Evolutionary conservation across 1,140 invertebrate species (phyloP).

Genomic region (Philotrypesis tridentata): DNA sequence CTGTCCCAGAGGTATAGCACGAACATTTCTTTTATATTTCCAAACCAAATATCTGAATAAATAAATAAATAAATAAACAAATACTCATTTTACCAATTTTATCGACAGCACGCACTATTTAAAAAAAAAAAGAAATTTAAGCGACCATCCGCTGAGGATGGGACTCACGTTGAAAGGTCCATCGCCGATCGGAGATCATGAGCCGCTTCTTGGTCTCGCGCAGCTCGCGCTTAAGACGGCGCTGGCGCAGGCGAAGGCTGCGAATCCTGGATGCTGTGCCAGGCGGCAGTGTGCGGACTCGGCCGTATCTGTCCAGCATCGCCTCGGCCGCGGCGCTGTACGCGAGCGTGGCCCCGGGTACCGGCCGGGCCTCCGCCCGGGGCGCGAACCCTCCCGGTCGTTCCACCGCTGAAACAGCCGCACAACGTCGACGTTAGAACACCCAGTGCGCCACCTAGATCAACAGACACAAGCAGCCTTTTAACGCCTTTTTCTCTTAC

Average conservation of each 20-base stretch:
- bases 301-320: constrained; percentile 72
- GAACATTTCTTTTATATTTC: too few relatives aligned
- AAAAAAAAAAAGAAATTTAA: too few relatives aligned
- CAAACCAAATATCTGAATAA: too few relatives aligned
- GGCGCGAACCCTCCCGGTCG: constrained; percentile 66
- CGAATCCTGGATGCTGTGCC: constrained; percentile 73
- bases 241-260: constrained; percentile 74
- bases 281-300: constrained; percentile 69
- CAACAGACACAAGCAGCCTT: background rate
- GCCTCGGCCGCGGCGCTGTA: constrained; percentile 76
- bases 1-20: too few relatives aligned
- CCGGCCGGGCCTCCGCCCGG: constrained; percentile 58
- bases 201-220: constrained; percentile 71
- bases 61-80: background rate
- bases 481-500: too few relatives aligned
- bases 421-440: constrained; percentile 74
- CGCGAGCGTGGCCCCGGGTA: constrained; percentile 67
- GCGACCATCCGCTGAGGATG: too few relatives aligned
- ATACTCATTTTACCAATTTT: too few relatives aligned
- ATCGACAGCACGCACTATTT: too few relatives aligned
- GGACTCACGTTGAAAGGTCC: constrained; percentile 78
- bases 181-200: constrained; percentile 74
- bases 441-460: constrained; percentile 71
- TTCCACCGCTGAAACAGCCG: constrained; percentile 73
- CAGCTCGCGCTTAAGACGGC: constrained; percentile 75